Evolutionary conservation across 35 echinoderm and acorn worm genomes (phyloP).

Genomic region (Heliocidaris erythrogramma): DNA sequence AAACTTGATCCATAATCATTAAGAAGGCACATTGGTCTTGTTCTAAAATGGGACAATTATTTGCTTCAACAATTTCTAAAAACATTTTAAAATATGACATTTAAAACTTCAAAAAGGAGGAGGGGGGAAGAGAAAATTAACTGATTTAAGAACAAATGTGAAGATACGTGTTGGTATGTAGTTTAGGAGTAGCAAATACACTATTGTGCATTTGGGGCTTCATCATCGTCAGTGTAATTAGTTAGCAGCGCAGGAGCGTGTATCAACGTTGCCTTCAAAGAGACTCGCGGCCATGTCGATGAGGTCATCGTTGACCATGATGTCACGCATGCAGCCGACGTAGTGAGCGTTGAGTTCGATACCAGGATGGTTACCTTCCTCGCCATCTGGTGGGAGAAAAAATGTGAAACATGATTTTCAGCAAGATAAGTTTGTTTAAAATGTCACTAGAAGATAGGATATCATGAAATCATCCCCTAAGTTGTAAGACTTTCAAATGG

Average conservation of each 20-base stretch:
- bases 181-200: background rate
- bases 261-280: constrained; percentile 63
- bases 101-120: background rate
- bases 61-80: background rate
- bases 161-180: background rate
- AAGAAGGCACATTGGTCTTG: background rate
- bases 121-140: background rate
- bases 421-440: background rate
- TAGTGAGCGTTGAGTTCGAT: constrained; percentile 50
- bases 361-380: constrained; percentile 51
- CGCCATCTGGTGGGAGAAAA: background rate
- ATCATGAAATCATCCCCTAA: no score
- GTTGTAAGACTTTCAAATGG: no score
- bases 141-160: background rate
- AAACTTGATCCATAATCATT: background rate
- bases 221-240: no score
- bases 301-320: constrained; percentile 57
- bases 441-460: no score
- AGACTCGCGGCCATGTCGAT: background rate
- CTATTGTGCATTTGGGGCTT: background rate
- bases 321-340: constrained; percentile 78
- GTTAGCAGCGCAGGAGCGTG: constrained; percentile 65
- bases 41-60: background rate
- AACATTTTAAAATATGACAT: background rate
- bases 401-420: background rate